phyloP scores from a whole-genome alignment of 2,888 invertebrate species.

The Nomada ferruginata region DNA sequence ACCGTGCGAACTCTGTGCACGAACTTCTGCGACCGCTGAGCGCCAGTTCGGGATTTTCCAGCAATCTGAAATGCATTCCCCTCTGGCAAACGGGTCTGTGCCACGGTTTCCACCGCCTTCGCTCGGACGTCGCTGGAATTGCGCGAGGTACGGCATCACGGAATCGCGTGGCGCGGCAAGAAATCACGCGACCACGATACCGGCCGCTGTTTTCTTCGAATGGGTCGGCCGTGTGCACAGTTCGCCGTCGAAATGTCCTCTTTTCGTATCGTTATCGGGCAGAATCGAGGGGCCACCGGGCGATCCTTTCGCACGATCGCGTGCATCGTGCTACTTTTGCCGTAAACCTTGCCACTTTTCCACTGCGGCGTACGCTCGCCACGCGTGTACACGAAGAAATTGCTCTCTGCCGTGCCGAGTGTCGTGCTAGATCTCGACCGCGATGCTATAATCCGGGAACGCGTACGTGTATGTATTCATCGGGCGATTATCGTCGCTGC shows the following conservation, averaged over 20 bases:
- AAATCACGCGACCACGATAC: slow-evolving; percentile 25
- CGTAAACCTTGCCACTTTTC: slow-evolving; percentile 17
- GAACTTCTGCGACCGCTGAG: too few relatives aligned
- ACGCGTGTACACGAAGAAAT: slow-evolving; percentile 48
- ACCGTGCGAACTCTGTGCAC: too few relatives aligned
- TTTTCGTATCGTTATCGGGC: slow-evolving; percentile 51
- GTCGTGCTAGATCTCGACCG: slow-evolving; percentile 5
- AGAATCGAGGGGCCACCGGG: slow-evolving; percentile 27
- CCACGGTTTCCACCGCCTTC: background rate
- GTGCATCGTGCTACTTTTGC: slow-evolving; percentile 52
- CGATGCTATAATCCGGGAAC: slow-evolving; percentile 18
- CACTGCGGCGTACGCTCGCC: slow-evolving; percentile 10
- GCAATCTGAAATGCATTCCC: too few relatives aligned
- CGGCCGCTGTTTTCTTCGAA: background rate
- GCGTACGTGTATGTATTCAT: background rate
- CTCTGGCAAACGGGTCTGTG: background rate
- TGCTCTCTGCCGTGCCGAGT: slow-evolving; percentile 34
- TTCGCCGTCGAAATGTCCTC: slow-evolving; percentile 19
- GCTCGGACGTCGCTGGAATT: background rate
- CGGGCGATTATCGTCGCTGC: slow-evolving; percentile 19
- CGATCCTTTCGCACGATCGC: slow-evolving; percentile 54
- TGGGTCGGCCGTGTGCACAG: too few relatives aligned
- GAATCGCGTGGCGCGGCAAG: background rate
- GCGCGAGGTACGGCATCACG: too few relatives aligned
- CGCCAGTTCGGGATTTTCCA: too few relatives aligned